These are phyloP conservation scores for Amphiprion clarkii DNA, from an alignment of 2,797 vertebrate species.

Conservation along the genomic window DNA sequence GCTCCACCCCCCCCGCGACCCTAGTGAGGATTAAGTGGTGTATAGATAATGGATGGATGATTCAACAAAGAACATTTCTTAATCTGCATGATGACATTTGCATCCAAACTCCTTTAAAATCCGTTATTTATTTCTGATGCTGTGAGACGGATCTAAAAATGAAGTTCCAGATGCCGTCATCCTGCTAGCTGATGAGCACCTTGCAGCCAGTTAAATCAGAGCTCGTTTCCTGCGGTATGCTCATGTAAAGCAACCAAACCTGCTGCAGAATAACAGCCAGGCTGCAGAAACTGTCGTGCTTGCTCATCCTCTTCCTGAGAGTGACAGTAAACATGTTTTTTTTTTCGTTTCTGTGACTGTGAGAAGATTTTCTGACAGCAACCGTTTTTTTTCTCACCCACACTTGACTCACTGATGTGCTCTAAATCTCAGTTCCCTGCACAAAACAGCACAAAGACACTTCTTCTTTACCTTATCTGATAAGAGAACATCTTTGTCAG, in stretches of 20 bases:
- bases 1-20: too few species aligned
- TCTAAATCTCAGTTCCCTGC: background rate
- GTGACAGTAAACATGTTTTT: background rate
- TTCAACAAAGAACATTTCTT: too few species aligned
- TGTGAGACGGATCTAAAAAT: background rate
- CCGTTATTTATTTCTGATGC: too few species aligned
- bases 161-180: background rate
- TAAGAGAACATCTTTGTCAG: too few species aligned
- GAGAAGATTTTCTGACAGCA: constrained; percentile 7
- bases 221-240: background rate
- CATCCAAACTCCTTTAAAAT: too few species aligned
- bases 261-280: constrained; percentile 36
- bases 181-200: background rate
- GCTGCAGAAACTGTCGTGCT: constrained; percentile 34
- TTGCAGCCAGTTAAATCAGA: background rate
- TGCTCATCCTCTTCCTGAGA: constrained; percentile 47
- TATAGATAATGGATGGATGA: too few species aligned
- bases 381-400: background rate
- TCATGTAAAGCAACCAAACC: background rate
- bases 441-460: background rate
- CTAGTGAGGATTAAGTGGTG: too few species aligned
- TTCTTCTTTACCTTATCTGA: too few species aligned
- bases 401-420: too few species aligned
- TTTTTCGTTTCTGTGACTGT: background rate
- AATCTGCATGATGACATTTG: too few species aligned